A percentile compares a stretch with the other conserved stretches of the same genome.
Evolutionary conservation across 2,113 vertebrate genomes (phyloP).

Genomic region (Diglossa brunneiventris): DNA sequence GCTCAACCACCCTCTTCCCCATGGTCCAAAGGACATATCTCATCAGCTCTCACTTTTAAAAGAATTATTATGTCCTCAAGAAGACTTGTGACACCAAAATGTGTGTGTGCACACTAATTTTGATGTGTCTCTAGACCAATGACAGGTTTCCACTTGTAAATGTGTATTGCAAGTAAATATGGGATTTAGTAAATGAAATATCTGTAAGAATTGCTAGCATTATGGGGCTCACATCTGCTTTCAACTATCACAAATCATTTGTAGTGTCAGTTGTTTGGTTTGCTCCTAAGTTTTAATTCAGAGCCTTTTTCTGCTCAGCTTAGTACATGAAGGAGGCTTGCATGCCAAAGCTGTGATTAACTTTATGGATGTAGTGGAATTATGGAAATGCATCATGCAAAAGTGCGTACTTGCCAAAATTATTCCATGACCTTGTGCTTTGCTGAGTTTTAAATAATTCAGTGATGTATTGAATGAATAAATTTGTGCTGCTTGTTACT

Average conservation of each 20-base stretch:
- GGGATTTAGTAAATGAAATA: conserved; percentile 14
- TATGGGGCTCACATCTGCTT: not conserved
- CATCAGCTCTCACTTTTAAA: not conserved
- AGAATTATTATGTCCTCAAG: not conserved
- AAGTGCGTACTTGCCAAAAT: conserved; percentile 78
- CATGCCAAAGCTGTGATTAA: conserved; percentile 77
- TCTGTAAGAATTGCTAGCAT: not conserved
- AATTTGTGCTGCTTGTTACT: conserved; percentile 82
- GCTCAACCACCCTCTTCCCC: not conserved
- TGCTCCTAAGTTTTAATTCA: conserved; percentile 56
- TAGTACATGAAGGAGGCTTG: conserved; percentile 50
- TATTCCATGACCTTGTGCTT: conserved; percentile 82
- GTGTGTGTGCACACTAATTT: not conserved
- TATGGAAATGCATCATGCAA: conserved; percentile 80
- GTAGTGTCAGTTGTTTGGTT: conserved; percentile 38
- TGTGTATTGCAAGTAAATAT: not conserved
- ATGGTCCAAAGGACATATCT: not conserved
- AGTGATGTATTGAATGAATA: conserved; percentile 81
- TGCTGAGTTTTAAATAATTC: conserved; percentile 84
- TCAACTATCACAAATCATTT: conserved; percentile 24
- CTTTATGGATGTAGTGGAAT: conserved; percentile 75
- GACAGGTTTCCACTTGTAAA: not conserved
- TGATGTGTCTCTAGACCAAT: not conserved
- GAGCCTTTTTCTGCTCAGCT: conserved; percentile 59
- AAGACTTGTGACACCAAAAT: not conserved